A percentile compares a stretch with the other conserved stretches of the same genome.
Conservation (phyloP, 2,888 invertebrate genomes). For the Drosophila sordidula region DNA sequence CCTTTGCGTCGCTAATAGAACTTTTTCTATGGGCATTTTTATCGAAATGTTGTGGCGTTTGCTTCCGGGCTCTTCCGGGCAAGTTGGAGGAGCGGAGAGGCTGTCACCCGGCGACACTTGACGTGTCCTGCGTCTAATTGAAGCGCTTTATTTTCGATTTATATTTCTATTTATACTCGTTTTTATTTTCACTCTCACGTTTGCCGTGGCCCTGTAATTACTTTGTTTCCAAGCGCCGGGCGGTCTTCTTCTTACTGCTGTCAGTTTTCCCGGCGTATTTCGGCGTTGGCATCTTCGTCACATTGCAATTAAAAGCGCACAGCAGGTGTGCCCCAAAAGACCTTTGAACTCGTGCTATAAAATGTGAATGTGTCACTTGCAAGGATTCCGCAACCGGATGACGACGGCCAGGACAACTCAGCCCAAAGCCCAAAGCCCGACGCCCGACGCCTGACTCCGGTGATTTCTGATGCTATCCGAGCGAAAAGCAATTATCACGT, state of each 20-base stretch:
- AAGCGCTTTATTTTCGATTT: conserved; percentile 41
- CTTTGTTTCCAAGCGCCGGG: conserved; percentile 74
- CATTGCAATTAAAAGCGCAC: conserved; percentile 83
- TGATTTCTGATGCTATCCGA: conserved; percentile 25
- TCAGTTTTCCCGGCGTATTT: conserved; percentile 22
- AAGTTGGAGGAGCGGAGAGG: conserved; percentile 7
- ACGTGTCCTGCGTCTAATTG: conserved; percentile 56
- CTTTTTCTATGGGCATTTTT: conserved; percentile 41
- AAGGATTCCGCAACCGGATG: conserved; percentile 81
- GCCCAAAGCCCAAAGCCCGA: background rate
- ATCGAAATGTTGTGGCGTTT: conserved; percentile 52
- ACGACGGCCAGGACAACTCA: conserved; percentile 7
- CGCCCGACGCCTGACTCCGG: background rate
- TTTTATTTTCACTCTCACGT: conserved; percentile 13
- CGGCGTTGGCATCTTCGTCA: conserved; percentile 70
- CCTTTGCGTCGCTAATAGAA: conserved; percentile 77
- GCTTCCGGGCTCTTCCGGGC: conserved; percentile 23
- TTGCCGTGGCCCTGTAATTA: conserved; percentile 55
- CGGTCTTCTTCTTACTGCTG: conserved; percentile 62
- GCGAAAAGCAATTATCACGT: conserved; percentile 74
- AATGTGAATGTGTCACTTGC: conserved; percentile 82
- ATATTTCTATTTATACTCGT: conserved; percentile 4
- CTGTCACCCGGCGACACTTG: conserved; percentile 67
- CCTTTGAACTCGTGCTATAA: conserved; percentile 81
- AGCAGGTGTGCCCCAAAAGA: conserved; percentile 75